These are phyloP conservation scores for Macropis europaea DNA, from an alignment of 2,888 invertebrate species.

Conservation along the genomic window DNA sequence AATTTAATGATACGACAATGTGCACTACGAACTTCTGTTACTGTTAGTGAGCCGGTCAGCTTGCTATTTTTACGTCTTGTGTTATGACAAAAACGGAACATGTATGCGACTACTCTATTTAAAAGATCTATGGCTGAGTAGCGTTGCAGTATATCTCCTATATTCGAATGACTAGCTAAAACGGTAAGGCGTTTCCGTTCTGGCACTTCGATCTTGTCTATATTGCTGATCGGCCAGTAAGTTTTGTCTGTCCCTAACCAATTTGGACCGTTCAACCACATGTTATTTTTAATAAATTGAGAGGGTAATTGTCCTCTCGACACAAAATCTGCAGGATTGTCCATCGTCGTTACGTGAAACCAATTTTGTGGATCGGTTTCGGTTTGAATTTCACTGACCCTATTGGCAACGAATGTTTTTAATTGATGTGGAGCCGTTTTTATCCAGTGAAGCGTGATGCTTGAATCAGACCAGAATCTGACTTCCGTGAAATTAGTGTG, in stretches of 20 bases:
- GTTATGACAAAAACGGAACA: not conserved
- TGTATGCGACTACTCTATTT: not conserved
- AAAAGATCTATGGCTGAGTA: not conserved
- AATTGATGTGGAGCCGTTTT: constrained; percentile 7
- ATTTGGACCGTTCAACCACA: too few relatives aligned
- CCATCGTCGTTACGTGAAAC: constrained; percentile 8
- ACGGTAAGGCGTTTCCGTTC: too few relatives aligned
- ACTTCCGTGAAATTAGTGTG: too few relatives aligned
- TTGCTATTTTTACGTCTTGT: too few relatives aligned
- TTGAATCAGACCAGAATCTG: constrained; percentile 27
- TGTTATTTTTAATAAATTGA: constrained; percentile 4
- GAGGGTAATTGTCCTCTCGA: constrained; percentile 14
- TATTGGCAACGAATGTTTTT: constrained; percentile 21
- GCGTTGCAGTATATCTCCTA: too few relatives aligned
- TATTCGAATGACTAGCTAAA: too few relatives aligned
- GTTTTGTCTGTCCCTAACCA: not conserved
- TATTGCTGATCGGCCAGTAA: too few relatives aligned
- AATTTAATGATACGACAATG: not conserved
- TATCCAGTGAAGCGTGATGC: constrained; percentile 30
- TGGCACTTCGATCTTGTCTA: too few relatives aligned
- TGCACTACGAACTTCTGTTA: not conserved
- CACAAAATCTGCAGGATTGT: constrained; percentile 21
- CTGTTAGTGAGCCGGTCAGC: not conserved
- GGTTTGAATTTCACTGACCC: constrained; percentile 24
- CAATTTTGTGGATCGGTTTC: not conserved